phyloP scores from a whole-genome alignment of 2,797 vertebrate genomes.

The Fistularia commersonii region DNA sequence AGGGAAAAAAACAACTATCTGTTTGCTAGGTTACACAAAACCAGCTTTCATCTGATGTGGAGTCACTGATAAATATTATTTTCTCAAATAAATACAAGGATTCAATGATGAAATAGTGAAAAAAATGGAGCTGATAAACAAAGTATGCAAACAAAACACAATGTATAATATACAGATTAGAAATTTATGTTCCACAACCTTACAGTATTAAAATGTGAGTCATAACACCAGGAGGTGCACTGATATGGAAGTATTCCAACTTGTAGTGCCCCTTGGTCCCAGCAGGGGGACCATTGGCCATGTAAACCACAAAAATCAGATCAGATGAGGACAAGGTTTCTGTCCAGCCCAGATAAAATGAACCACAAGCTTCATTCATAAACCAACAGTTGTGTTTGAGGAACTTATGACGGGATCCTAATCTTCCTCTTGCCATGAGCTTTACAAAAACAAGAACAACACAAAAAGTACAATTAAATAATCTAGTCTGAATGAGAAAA shows the following conservation, averaged over 20 bases:
- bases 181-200: neutral
- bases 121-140: too few relatives aligned
- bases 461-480: too few relatives aligned
- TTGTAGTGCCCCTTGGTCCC: slow-evolving; percentile 20
- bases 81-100: too few relatives aligned
- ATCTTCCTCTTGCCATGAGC: too few relatives aligned
- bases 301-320: slow-evolving; percentile 13
- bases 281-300: slow-evolving; percentile 27
- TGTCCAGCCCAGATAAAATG: neutral
- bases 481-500: too few relatives aligned
- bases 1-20: too few relatives aligned
- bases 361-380: neutral
- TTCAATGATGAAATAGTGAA: neutral
- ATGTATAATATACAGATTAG: neutral
- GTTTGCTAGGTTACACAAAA: neutral
- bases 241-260: neutral
- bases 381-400: too few relatives aligned
- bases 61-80: neutral
- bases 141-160: neutral
- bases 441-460: too few relatives aligned
- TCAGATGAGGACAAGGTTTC: too few relatives aligned
- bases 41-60: neutral
- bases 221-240: slow-evolving; percentile 36
- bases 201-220: neutral
- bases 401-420: too few relatives aligned